Evolutionary conservation across 2,888 invertebrate species (phyloP).

Genomic region (Imbricaverruca yamaguchii): DNA sequence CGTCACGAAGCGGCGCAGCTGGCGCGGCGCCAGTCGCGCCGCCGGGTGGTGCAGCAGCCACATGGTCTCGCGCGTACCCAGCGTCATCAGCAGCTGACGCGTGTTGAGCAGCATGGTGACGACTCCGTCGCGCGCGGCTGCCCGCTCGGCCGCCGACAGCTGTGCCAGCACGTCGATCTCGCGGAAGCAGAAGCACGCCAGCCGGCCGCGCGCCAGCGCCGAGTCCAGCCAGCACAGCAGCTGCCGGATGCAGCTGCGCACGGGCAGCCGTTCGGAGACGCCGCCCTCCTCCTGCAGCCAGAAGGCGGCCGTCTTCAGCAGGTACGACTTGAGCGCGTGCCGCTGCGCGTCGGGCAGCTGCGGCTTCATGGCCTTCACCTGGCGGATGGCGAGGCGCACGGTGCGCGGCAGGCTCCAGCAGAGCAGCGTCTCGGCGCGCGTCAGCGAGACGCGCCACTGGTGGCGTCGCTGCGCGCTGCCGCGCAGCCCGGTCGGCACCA

Average conservation of each 20-base stretch:
- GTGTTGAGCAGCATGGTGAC: background rate
- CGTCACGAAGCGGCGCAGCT: background rate
- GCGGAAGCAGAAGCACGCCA: background rate
- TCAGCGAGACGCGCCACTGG: background rate
- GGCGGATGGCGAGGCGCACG: background rate
- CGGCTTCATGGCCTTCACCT: background rate
- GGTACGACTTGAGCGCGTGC: background rate
- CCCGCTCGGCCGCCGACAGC: background rate
- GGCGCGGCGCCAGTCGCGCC: background rate
- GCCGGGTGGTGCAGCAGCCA: slow-evolving; percentile 1
- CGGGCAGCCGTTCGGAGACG: background rate
- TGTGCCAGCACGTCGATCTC: background rate
- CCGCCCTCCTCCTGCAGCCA: background rate
- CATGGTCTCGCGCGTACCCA: background rate
- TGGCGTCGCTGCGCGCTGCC: background rate
- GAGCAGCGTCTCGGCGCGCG: background rate
- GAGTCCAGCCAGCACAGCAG: background rate
- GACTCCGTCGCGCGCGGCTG: background rate
- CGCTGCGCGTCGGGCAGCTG: background rate
- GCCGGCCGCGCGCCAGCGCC: background rate
- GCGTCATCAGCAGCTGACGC: background rate
- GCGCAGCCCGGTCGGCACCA: background rate
- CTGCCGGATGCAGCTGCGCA: background rate
- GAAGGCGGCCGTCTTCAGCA: background rate
- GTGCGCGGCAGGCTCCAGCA: background rate